Evolutionary conservation across 2,797 vertebrate genomes (phyloP), one percentile per base, ranked within the genome.

Genomic region (Lates japonicus): DNA sequence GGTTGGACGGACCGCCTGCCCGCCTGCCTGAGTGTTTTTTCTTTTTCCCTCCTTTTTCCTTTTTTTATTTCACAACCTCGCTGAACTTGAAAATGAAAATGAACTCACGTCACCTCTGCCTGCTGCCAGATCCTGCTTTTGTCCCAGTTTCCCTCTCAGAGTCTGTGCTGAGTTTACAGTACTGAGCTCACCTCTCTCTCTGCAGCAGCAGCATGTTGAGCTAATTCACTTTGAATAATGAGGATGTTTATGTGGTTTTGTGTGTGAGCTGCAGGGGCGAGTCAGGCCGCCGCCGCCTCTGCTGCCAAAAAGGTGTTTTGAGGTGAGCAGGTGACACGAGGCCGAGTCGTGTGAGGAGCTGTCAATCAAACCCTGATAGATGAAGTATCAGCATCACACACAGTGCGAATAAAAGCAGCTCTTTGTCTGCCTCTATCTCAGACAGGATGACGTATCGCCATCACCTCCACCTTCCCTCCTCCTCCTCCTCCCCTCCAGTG

Each of bases 361-460:
- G 60, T 76, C 67, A 52, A 3, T 82, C 76, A 81, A 57, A 52
- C 60, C 7, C 31, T n/a, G 37, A 69, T 4, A 46, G 46, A 9
- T 12, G 57, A 78, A 75, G 76, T 52, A 54, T 67, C 51, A 35
- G 35, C 64, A 46, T 59, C 66, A 49, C 42, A 63, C 70, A 65
- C 4, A 13, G 12, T 29, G 25, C 25, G 71, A 85, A 61, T 76
- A 41, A 31, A 78, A 54, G 61, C 29, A 67, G 75, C 74, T 83
- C 91, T 93, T 93, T 94, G 92, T 94, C 86, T 90, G 76, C 59
- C 72, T 72, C 63, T n/a, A 11, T 75, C 75, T 76, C 46, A 87
- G 62, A 87, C 84, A 68, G 63, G 80, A 46, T 76, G 79, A 85
- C 74, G 74, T 61, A 74, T 52, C 51, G 2, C 31, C 48, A 20